Percentiles rank a stretch among this genome's conserved stretches.
These are phyloP conservation scores for Neosilurus hyrtlii DNA, from an alignment of 2,797 vertebrate genomes.

Conservation along the genomic window DNA sequence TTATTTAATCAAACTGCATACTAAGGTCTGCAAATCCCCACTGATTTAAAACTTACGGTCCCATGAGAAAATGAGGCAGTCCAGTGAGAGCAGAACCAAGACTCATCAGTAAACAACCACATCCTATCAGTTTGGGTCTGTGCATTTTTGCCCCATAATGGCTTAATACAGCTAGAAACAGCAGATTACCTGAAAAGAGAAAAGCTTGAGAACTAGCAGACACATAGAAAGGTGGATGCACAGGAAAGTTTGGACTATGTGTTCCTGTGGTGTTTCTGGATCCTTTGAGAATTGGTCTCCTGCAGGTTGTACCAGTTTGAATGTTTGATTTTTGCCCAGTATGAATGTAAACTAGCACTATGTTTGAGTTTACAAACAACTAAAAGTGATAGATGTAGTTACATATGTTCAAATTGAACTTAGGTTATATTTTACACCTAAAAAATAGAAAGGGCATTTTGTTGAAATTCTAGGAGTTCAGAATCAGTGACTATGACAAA, in stretches of 20 bases:
- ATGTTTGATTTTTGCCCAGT: too few species aligned
- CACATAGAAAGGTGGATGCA: neutral
- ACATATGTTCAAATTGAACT: too few species aligned
- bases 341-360: too few species aligned
- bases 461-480: too few species aligned
- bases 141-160: slow-evolving; percentile 76
- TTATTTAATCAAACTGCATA: neutral
- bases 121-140: slow-evolving; percentile 71
- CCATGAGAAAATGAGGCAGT: slow-evolving; percentile 80
- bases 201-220: neutral
- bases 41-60: slow-evolving; percentile 60
- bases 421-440: too few species aligned
- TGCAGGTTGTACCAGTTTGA: too few species aligned
- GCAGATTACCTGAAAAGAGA: slow-evolving; percentile 68
- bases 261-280: too few species aligned
- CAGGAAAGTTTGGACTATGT: neutral
- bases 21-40: neutral
- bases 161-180: slow-evolving; percentile 74
- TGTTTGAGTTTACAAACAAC: too few species aligned
- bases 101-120: slow-evolving; percentile 73
- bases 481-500: too few species aligned
- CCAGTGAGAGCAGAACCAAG: slow-evolving; percentile 69
- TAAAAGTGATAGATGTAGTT: too few species aligned
- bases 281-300: too few species aligned
- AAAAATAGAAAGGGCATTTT: too few species aligned